Evolutionary conservation across 2,113 vertebrate genomes (phyloP).

Genomic region (Condylura cristata): DNA sequence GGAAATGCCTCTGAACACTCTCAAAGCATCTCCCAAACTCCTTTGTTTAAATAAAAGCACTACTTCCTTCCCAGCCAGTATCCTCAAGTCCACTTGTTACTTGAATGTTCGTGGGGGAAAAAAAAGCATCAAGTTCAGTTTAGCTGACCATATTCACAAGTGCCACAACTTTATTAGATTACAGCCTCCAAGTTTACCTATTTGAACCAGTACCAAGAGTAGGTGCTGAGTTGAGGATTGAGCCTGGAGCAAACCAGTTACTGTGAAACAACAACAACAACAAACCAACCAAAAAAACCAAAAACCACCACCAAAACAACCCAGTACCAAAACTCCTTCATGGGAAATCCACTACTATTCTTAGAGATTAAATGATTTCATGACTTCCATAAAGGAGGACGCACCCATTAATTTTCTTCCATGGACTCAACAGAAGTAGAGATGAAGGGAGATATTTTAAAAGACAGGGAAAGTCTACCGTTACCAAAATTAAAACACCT

Average conservation of each 20-base stretch:
- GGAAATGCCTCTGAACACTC: neutral
- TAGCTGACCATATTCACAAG: neutral
- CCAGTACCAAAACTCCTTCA: neutral
- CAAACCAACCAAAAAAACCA: too few species aligned
- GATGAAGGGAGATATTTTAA: neutral
- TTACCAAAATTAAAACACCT: neutral
- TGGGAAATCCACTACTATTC: constrained; percentile 45
- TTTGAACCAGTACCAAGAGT: constrained; percentile 23
- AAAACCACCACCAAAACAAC: too few species aligned
- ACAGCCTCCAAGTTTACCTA: neutral
- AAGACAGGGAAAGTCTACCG: neutral
- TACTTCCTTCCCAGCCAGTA: neutral
- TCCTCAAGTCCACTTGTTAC: neutral
- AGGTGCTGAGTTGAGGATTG: constrained; percentile 1
- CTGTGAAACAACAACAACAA: neutral
- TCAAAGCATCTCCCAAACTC: constrained; percentile 3
- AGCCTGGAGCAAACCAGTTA: constrained; percentile 1
- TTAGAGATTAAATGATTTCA: neutral
- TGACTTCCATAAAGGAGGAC: constrained; percentile 22
- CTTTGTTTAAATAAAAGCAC: constrained; percentile 54
- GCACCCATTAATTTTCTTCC: constrained; percentile 50
- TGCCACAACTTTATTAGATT: neutral
- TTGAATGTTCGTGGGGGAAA: constrained; percentile 24
- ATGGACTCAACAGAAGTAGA: constrained; percentile 51
- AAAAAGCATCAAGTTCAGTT: neutral